A percentile compares a stretch with the other conserved stretches of the same genome.
These are phyloP conservation scores for Xenentodon cancila DNA, from an alignment of 2,797 vertebrate species.

Conservation along the genomic window DNA sequence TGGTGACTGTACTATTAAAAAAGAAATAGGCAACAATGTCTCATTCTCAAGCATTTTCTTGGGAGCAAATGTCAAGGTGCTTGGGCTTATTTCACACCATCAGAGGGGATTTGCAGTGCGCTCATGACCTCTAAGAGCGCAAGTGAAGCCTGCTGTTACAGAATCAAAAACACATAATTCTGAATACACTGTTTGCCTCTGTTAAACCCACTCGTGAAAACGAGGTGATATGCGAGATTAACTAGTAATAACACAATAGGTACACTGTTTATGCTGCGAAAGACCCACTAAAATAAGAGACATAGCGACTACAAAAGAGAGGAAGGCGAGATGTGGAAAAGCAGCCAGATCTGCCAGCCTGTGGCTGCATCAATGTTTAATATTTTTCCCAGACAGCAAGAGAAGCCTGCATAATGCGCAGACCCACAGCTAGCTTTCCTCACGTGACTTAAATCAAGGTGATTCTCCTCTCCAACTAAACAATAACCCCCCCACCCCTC, in stretches of 20 bases:
- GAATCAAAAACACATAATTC: slow-evolving; percentile 28
- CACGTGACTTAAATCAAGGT: slow-evolving; percentile 86
- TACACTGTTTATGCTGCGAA: slow-evolving; percentile 46
- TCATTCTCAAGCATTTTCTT: slow-evolving; percentile 83
- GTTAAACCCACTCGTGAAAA: slow-evolving; percentile 34
- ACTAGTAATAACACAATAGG: slow-evolving; percentile 50
- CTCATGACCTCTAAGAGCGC: slow-evolving; percentile 17
- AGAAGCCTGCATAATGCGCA: slow-evolving; percentile 79
- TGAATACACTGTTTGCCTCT: slow-evolving; percentile 34
- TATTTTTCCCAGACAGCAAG: slow-evolving; percentile 87
- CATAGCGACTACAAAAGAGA: slow-evolving; percentile 49
- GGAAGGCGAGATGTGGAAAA: slow-evolving; percentile 46
- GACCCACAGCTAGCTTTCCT: slow-evolving; percentile 84
- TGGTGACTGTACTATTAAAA: slow-evolving; percentile 89
- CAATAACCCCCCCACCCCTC: slow-evolving; percentile 56
- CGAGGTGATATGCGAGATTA: slow-evolving; percentile 47
- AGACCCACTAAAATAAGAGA: slow-evolving; percentile 54
- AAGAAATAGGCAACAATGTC: slow-evolving; percentile 86
- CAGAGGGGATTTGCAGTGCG: slow-evolving; percentile 33
- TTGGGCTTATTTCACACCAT: slow-evolving; percentile 30
- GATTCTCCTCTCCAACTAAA: slow-evolving; percentile 77
- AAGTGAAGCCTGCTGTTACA: slow-evolving; percentile 11
- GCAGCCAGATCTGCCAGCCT: slow-evolving; percentile 80
- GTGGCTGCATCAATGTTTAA: slow-evolving; percentile 89
- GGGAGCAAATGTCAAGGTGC: slow-evolving; percentile 45